Evolutionary conservation across 2,888 invertebrate species (phyloP).

Genomic region (Gonocerus acuteangulatus): DNA sequence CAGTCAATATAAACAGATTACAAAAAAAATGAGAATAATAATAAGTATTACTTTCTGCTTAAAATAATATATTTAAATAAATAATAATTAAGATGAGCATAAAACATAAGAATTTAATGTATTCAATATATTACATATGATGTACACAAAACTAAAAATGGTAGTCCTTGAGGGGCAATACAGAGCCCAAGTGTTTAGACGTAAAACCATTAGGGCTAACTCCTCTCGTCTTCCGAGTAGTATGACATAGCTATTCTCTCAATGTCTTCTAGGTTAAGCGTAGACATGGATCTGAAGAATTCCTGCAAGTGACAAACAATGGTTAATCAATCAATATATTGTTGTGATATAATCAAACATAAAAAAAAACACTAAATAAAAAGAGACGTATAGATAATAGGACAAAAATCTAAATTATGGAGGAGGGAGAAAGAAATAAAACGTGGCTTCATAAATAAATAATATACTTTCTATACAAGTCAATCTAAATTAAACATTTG

Average conservation of each 20-base stretch:
- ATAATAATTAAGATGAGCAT: slow-evolving; percentile 9
- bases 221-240: slow-evolving; percentile 35
- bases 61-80: slow-evolving; percentile 9
- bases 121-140: slow-evolving; percentile 16
- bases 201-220: slow-evolving; percentile 4
- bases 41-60: slow-evolving; percentile 2
- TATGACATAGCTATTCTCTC: slow-evolving; percentile 47
- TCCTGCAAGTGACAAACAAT: too few relatives aligned
- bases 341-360: not conserved
- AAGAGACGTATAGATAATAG: too few relatives aligned
- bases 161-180: slow-evolving; percentile 15
- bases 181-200: not conserved
- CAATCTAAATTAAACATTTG: too few relatives aligned
- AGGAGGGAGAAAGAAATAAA: too few relatives aligned
- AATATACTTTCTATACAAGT: too few relatives aligned
- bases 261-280: slow-evolving; percentile 54
- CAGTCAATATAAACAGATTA: too few relatives aligned
- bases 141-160: slow-evolving; percentile 13
- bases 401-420: too few relatives aligned
- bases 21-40: slow-evolving; percentile 9
- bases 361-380: not conserved
- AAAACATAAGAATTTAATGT: slow-evolving; percentile 11
- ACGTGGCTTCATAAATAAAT: too few relatives aligned
- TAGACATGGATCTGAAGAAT: slow-evolving; percentile 43
- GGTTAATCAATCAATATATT: too few relatives aligned